A percentile compares a stretch with the other conserved stretches of the same genome.
These are phyloP conservation scores for Parnassius mnemosyne DNA, from an alignment of 2,888 invertebrate species.

Conservation along the genomic window DNA sequence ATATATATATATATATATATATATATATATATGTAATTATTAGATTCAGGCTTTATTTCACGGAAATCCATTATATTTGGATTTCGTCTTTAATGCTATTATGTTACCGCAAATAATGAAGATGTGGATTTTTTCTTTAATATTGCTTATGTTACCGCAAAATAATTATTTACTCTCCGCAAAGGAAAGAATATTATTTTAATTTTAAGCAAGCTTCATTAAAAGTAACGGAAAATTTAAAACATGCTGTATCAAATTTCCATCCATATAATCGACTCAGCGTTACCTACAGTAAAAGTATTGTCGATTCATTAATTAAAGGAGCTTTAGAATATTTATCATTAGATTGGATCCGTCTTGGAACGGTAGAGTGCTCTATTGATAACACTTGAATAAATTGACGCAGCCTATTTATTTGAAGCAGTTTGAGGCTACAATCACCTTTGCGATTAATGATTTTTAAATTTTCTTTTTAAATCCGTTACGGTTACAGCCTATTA, in stretches of 20 bases:
- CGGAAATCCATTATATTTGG: too few relatives aligned
- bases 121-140: too few relatives aligned
- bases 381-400: constrained; percentile 27
- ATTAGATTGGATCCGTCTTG: constrained; percentile 28
- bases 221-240: not conserved
- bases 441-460: constrained; percentile 6
- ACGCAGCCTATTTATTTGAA: constrained; percentile 22
- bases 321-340: constrained; percentile 62
- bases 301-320: constrained; percentile 73
- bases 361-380: constrained; percentile 20
- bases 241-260: constrained; percentile 1
- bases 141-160: too few relatives aligned
- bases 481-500: too few relatives aligned
- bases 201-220: not conserved
- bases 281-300: constrained; percentile 63
- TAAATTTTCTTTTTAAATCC: not conserved
- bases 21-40: too few relatives aligned
- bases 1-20: too few relatives aligned
- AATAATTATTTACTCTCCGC: too few relatives aligned
- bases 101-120: too few relatives aligned
- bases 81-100: too few relatives aligned
- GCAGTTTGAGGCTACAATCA: constrained; percentile 10
- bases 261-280: constrained; percentile 36
- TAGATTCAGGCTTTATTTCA: too few relatives aligned
- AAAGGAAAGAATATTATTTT: not conserved